These are phyloP conservation scores for Poecilia velifera DNA, from an alignment of 2,797 vertebrate genomes.

Conservation along the genomic window DNA sequence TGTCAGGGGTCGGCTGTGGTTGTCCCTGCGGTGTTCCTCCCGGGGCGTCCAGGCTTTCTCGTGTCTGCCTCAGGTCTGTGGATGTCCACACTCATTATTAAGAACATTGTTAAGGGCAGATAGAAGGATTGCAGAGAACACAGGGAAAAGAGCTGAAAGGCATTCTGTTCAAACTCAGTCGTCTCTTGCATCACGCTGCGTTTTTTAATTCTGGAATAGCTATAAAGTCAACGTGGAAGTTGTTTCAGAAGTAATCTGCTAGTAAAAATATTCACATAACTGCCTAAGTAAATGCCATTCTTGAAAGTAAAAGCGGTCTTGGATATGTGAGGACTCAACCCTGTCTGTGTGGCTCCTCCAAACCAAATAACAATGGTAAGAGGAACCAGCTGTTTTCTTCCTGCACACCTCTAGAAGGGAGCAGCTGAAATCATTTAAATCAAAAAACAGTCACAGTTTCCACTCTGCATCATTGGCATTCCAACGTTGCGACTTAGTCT, in stretches of 20 bases:
- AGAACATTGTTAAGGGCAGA: not conserved
- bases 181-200: not conserved
- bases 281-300: slow-evolving; percentile 32
- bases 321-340: slow-evolving; percentile 40
- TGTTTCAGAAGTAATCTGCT: not conserved
- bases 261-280: slow-evolving; percentile 1
- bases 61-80: too few species aligned
- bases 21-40: too few species aligned
- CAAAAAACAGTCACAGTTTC: slow-evolving; percentile 84
- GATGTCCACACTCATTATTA: not conserved
- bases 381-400: slow-evolving; percentile 78
- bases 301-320: slow-evolving; percentile 26
- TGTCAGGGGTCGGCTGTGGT: too few species aligned
- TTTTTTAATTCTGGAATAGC: not conserved
- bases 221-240: not conserved
- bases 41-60: too few species aligned
- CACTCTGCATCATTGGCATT: slow-evolving; percentile 79
- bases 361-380: slow-evolving; percentile 72
- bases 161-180: not conserved
- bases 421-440: slow-evolving; percentile 85
- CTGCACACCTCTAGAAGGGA: slow-evolving; percentile 71
- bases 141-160: not conserved
- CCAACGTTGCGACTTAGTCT: slow-evolving; percentile 72
- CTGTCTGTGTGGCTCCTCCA: slow-evolving; percentile 58
- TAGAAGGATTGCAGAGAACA: not conserved